Conservation (phyloP, 2,113 vertebrate species). For the Rhabdornis inornatus region DNA sequence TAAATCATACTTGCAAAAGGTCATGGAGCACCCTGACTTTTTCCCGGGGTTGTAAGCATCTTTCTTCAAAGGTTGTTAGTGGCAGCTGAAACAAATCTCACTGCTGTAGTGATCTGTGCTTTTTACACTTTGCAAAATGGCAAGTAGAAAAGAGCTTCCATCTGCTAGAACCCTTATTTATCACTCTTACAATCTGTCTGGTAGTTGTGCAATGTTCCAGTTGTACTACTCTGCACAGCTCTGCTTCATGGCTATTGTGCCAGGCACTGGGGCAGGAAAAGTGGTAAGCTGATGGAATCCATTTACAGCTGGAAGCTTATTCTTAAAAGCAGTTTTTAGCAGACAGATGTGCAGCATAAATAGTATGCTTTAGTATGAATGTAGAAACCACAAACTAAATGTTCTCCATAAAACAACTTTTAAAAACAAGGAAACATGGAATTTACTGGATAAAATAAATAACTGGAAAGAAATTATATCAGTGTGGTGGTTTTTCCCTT, state of each 20-base stretch:
- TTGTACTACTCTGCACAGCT: not conserved
- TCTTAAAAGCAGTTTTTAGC: not conserved
- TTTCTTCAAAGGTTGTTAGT: not conserved
- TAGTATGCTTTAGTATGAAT: not conserved
- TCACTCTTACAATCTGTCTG: not conserved
- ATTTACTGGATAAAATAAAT: not conserved
- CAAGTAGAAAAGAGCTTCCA: not conserved
- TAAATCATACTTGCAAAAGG: slow-evolving; percentile 52
- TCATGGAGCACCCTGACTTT: not conserved
- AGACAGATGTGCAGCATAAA: not conserved
- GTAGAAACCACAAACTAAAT: not conserved
- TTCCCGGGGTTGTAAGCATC: not conserved
- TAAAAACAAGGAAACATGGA: not conserved
- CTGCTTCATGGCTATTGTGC: not conserved
- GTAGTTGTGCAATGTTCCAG: not conserved
- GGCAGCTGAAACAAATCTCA: not conserved
- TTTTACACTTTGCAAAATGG: not conserved
- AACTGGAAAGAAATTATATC: not conserved
- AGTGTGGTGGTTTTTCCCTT: not conserved
- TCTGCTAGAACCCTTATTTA: not conserved
- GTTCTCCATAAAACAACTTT: not conserved
- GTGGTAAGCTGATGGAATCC: not conserved
- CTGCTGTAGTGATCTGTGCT: not conserved
- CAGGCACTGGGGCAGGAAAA: not conserved
- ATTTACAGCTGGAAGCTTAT: not conserved